These are phyloP conservation scores for Centruroides sculpturatus DNA, from an alignment of 1,140 invertebrate species.

Conservation along the genomic window DNA sequence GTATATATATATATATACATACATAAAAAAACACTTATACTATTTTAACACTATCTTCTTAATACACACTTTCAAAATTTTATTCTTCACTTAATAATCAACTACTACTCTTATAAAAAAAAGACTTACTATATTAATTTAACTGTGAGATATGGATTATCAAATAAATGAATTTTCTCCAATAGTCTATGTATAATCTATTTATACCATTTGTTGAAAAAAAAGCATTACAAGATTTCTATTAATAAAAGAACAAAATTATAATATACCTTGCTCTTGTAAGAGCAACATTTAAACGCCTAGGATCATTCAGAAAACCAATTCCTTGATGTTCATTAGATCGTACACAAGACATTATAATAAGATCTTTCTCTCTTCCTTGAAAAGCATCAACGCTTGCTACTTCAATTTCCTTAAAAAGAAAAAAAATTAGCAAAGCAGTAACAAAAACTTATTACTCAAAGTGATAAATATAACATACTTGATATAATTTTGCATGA, in stretches of 20 bases:
- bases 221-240: no score
- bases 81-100: no score
- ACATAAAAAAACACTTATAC: no score
- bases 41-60: no score
- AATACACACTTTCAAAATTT: no score
- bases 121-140: no score
- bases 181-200: neutral
- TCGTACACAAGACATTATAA: slow-evolving; percentile 78
- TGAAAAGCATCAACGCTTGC: slow-evolving; percentile 97
- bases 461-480: slow-evolving; percentile 12
- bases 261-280: slow-evolving; percentile 64
- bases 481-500: slow-evolving; percentile 89
- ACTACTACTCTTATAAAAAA: no score
- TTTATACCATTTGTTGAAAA: no score
- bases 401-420: slow-evolving; percentile 76
- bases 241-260: no score
- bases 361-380: slow-evolving; percentile 92
- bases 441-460: neutral
- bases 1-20: no score
- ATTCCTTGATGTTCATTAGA: slow-evolving; percentile 88
- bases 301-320: slow-evolving; percentile 90
- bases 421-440: neutral
- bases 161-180: neutral
- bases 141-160: neutral
- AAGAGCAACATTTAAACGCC: slow-evolving; percentile 92